Evolutionary conservation across 1,140 invertebrate genomes (phyloP).

Genomic region (Lineus longissimus): DNA sequence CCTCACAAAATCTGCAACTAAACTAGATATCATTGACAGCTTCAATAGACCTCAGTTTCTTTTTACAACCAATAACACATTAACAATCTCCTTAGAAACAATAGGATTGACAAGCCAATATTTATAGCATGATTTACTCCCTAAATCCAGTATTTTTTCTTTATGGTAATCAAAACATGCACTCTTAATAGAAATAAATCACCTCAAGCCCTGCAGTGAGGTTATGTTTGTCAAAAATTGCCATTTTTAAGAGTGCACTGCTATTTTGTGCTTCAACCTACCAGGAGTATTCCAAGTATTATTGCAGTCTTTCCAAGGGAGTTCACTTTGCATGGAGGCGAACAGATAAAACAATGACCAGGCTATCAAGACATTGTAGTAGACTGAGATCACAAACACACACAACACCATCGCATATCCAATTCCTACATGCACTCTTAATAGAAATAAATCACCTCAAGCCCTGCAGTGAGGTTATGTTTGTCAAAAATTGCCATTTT

Average conservation of each 20-base stretch:
- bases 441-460: not conserved
- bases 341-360: constrained; percentile 40
- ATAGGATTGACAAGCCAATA: too few species aligned
- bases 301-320: constrained; percentile 17
- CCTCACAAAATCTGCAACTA: too few species aligned
- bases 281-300: constrained; percentile 42
- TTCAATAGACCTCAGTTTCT: too few species aligned
- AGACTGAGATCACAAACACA: constrained; percentile 42
- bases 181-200: not conserved
- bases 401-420: constrained; percentile 25
- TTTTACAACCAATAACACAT: too few species aligned
- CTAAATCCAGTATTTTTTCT: too few species aligned
- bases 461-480: too few species aligned
- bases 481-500: not conserved
- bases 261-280: too few species aligned
- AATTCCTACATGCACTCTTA: constrained; percentile 18
- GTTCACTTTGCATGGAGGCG: constrained; percentile 9
- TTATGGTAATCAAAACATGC: too few species aligned
- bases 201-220: not conserved
- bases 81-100: too few species aligned
- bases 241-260: too few species aligned
- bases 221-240: not conserved
- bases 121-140: too few species aligned
- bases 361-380: constrained; percentile 47
- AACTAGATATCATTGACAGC: too few species aligned